Conservation (phyloP, 1,140 invertebrate species). For the Bacillus rossius region DNA sequence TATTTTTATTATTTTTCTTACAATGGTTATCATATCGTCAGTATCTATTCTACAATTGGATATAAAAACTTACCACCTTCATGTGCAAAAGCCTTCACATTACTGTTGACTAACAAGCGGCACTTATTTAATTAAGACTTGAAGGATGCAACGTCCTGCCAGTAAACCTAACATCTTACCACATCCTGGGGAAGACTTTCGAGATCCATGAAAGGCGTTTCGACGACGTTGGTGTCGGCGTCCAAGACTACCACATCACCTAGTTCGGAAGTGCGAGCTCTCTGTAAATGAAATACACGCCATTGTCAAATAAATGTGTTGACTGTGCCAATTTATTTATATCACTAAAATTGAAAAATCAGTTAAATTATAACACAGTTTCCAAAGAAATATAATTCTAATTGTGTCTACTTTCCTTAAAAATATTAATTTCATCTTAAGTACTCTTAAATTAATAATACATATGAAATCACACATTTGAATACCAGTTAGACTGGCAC, state of each 20-base stretch:
- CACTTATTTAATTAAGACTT: too few species aligned
- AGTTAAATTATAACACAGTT: too few species aligned
- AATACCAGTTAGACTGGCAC: too few species aligned
- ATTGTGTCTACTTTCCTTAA: background rate
- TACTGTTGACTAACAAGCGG: too few species aligned
- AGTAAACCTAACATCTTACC: slow-evolving; percentile 42
- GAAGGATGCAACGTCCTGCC: too few species aligned
- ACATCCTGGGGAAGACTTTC: slow-evolving; percentile 77
- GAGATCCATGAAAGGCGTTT: slow-evolving; percentile 83
- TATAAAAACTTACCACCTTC: too few species aligned
- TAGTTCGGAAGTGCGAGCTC: slow-evolving; percentile 64
- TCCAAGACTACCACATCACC: slow-evolving; percentile 90
- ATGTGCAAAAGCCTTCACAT: too few species aligned
- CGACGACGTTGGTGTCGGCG: slow-evolving; percentile 80
- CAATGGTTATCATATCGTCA: too few species aligned
- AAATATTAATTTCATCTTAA: background rate
- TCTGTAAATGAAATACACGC: slow-evolving; percentile 45
- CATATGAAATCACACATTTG: too few species aligned
- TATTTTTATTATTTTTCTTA: too few species aligned
- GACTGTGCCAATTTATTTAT: background rate
- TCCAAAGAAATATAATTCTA: background rate
- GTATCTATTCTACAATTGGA: too few species aligned
- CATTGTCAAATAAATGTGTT: background rate
- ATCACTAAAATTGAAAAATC: background rate
- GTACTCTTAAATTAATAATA: too few species aligned